phyloP scores from a whole-genome alignment of 2,888 invertebrate species.

The Limnephilus auricula region DNA sequence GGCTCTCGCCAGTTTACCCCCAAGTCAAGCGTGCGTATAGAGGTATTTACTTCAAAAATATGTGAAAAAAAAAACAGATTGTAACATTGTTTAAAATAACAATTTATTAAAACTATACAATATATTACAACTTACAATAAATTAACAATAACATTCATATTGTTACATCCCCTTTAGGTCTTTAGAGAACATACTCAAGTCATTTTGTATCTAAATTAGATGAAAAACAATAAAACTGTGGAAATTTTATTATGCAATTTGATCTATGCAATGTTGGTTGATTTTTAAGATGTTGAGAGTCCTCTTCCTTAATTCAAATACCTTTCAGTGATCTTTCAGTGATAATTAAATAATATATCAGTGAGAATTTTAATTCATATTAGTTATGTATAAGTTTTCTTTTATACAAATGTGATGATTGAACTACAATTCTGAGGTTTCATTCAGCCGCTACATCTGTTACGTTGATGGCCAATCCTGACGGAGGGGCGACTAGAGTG shows the following conservation, averaged over 20 bases:
- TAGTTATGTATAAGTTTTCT: not conserved
- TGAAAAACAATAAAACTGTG: not conserved
- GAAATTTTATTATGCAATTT: no score
- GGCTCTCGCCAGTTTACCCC: no score
- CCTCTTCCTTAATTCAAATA: not conserved
- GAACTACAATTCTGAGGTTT: not conserved
- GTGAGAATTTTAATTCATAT: not conserved
- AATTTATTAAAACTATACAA: constrained; percentile 23
- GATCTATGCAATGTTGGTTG: not conserved
- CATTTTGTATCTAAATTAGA: not conserved
- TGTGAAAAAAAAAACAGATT: not conserved
- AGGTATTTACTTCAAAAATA: no score
- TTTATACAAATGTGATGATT: not conserved
- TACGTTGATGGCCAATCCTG: constrained; percentile 72
- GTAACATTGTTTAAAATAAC: constrained; percentile 1
- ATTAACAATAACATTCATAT: not conserved
- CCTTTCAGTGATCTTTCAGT: not conserved
- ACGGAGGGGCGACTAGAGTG: constrained; percentile 82
- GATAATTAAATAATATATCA: no score
- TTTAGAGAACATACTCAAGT: not conserved
- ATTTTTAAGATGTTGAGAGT: not conserved
- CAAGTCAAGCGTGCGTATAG: no score
- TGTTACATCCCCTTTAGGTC: not conserved
- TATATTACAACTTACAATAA: constrained; percentile 4
- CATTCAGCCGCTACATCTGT: constrained; percentile 68